Evolutionary conservation across 2,113 vertebrate species (phyloP), one percentile per base, ranked within the genome.

Genomic region (Tapirus terrestris): DNA sequence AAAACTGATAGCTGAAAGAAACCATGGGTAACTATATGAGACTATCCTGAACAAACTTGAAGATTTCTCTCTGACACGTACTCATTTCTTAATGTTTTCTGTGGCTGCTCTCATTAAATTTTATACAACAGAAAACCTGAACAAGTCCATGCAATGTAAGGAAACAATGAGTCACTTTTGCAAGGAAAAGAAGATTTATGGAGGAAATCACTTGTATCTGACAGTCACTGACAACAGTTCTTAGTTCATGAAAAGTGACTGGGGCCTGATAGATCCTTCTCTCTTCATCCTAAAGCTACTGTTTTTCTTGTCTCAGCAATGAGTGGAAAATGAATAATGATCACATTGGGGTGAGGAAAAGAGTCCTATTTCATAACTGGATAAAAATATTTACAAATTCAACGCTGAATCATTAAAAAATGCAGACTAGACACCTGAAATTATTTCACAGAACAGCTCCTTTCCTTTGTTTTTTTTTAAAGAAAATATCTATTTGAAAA

Each of bases 181-280:
- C 94, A 93, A 95, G 95, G 90, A 98, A 98, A 97, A 97, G 85
- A 93, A 98, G 98, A 98, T 98, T 98, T 98, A 98, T 97, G 96
- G 97, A 93, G 97, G 96, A 98, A 98, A 98, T 98, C 95, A 97
- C 96, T 98, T 98, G 96, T 97, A 96, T 98, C 98, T 99, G 98
- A 99, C 97, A 98, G 97, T 96, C 97, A 92, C 96, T 98, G 98
- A 98, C 98, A 98, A 98, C 95, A 97, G 96, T 96, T 97, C 97
- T 98, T 80, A 98, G 97, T 98, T 98, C 97, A 97, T 98, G 98
- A 98, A 97, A 98, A 98, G 98, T 98, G 97, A 98, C 97, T 97
- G 93, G 95, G 97, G 97, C 96, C 95, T 98, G 98, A 98, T 95
- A 97, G 97, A 98, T 98, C 93, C 68, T 96, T 97, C 96, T 97